Base-by-base conservation (phyloP, 2,113 vertebrate species). In the Tachysurus fulvidraco region DNA sequence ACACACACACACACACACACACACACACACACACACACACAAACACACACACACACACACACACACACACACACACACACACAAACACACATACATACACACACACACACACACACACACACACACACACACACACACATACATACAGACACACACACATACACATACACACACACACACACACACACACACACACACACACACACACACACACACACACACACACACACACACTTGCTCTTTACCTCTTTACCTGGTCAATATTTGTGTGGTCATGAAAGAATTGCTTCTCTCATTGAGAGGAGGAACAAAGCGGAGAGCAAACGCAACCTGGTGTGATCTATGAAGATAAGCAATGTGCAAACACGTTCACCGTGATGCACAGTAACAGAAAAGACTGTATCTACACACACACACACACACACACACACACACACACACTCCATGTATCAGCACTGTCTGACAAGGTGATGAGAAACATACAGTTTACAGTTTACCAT, bases 291-390 rank as follows among this genome's bases (percentile, higher is more conserved):
- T 87, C 55, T 90, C n/a, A 67, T 89, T 86, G 73, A 85, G 89
- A 46, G 52, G 23, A 81, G 84, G 41, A 83, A 80, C 57, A 81
- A 88, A 71, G 67, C 36, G 30, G 44, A 80, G 71, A 90, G 87
- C 85, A 90, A 90, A 91, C 74, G 77, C 84, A 77, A 88, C 86
- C 86, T 80, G 52, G 74, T 86, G 81, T 86, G 87, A 88, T 86
- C 81, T 57, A 2, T 4, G 77, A 54, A 83, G 90, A 91, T 92
- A 89, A 87, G 85, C 28, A 59, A 79, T 54, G n/a, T 57, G 88
- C 77, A 88, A 87, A 89, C 83, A 88, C 84, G 74, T 85, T 90
- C 84, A 30, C 83, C 62, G 54, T 78, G 80, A 80, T 85, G 81
- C 78, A 76, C 79, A n/a, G 54, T 86, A 57, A 74, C 79, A 36